Percentiles rank a stretch among this genome's conserved stretches.
Conservation (phyloP, 2,888 invertebrate species). For the Ganaspis brasiliensis region DNA sequence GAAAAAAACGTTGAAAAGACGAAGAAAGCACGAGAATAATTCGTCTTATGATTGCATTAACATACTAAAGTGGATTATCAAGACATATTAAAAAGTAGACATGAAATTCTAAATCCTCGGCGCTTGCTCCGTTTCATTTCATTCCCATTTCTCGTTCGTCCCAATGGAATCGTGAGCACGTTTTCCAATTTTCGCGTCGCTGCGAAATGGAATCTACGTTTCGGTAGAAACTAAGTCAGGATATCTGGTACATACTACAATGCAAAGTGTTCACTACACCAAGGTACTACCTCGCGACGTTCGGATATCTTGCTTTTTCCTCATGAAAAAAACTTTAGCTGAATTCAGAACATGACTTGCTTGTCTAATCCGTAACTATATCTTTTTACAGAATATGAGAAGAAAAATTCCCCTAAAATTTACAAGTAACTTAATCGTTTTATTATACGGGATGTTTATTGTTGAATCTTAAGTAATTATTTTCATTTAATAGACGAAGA, state of each 20-base stretch:
- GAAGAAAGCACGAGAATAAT: neutral
- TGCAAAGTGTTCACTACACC: constrained; percentile 57
- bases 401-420: neutral
- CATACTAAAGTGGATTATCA: constrained; percentile 60
- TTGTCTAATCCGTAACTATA: constrained; percentile 19
- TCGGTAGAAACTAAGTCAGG: constrained; percentile 58
- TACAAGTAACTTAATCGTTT: no score
- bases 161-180: constrained; percentile 58
- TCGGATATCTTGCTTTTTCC: constrained; percentile 27
- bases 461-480: no score
- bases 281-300: constrained; percentile 6
- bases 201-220: constrained; percentile 63
- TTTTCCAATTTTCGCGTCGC: constrained; percentile 63
- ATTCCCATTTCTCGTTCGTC: constrained; percentile 57
- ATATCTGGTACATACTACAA: constrained; percentile 55
- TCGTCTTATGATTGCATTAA: constrained; percentile 58
- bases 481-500: no score
- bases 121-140: constrained; percentile 61
- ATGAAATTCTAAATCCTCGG: constrained; percentile 55
- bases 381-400: constrained; percentile 13
- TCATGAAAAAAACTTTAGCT: constrained; percentile 15
- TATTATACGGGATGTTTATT: no score
- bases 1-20: neutral
- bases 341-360: constrained; percentile 35
- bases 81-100: constrained; percentile 58